Evolutionary conservation across 2,888 invertebrate genomes (phyloP), one percentile per base, ranked within the genome.

Genomic region (Dynastes hyllus): DNA sequence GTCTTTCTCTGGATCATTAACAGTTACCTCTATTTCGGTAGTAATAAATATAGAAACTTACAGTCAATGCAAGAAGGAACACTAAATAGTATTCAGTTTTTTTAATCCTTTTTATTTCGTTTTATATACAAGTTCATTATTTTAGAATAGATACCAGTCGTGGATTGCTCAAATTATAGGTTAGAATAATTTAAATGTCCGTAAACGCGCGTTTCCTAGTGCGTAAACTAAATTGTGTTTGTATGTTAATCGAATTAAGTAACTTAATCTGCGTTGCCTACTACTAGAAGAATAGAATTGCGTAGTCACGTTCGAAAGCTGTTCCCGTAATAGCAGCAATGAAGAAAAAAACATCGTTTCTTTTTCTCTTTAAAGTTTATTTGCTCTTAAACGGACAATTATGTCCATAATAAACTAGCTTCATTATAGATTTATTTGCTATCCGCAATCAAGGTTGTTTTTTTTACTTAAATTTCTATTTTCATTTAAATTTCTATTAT

Each of bases 381-480:
- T 55, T 71, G 71, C 71, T 32, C 55, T 71, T 71, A 71, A 71
- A 71, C 37, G 55, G 55, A 71, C 71, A 71, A 58, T 58, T 71
- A 71, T 40, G 11, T 50, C 27, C 27, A 45, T 50, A 37, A 32
- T 71, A 71, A 71, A 71, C 55, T 58, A 9, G 55, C 71, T 58
- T 58, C 71, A 71, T 71, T 71, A 37, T 70, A 6, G 55, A 55
- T 71, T 53, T 71, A 55, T 71, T 71, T 58, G n/a, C 71, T 71
- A 58, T 6, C 3, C 45, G 67, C 16, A 58, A 71, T 58, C 55
- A 71, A 71, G 71, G 71, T 71, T 71, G 55, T 71, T 55, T 71
- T 53, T 71, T 45, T 11, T 58, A 32, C 58, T 55, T n/a, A 16
- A 58, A 71, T 55, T 53, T 51, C 70, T 70, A 70, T 70, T 71